Conservation (phyloP, 2,888 invertebrate genomes). For the Camponotus fellah region DNA sequence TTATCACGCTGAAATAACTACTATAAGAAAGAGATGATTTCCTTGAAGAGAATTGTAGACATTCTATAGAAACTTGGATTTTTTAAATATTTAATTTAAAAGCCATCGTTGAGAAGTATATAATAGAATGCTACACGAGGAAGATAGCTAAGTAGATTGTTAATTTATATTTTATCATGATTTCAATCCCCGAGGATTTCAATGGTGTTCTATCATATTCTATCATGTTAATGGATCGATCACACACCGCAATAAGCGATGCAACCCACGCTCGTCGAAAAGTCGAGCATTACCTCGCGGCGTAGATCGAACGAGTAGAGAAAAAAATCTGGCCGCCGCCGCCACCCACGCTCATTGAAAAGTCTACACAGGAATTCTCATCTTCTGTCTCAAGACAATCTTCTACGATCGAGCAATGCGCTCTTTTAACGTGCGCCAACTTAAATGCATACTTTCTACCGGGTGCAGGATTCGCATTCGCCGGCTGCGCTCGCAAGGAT, state of each 20-base stretch:
- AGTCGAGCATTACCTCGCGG: conserved; percentile 44
- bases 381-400: background rate
- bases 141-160: conserved; percentile 3
- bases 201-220: conserved; percentile 22
- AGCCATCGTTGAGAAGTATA: background rate
- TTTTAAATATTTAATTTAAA: conserved; percentile 21
- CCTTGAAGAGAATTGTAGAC: conserved; percentile 8
- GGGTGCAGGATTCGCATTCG: conserved; percentile 18
- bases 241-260: conserved; percentile 33
- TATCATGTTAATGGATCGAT: conserved; percentile 41
- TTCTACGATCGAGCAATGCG: background rate
- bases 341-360: conserved; percentile 19
- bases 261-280: conserved; percentile 50
- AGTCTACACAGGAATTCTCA: background rate
- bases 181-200: conserved; percentile 5
- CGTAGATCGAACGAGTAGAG: background rate
- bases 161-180: conserved; percentile 34
- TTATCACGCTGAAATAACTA: no score
- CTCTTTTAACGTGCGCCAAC: background rate
- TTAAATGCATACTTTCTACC: conserved; percentile 5
- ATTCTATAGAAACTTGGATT: background rate
- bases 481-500: conserved; percentile 43
- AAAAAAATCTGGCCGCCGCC: conserved; percentile 25
- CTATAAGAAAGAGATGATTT: background rate
- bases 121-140: conserved; percentile 3